These are phyloP conservation scores for Mus caroli DNA, from an alignment of 2,797 vertebrate genomes.

Conservation along the genomic window DNA sequence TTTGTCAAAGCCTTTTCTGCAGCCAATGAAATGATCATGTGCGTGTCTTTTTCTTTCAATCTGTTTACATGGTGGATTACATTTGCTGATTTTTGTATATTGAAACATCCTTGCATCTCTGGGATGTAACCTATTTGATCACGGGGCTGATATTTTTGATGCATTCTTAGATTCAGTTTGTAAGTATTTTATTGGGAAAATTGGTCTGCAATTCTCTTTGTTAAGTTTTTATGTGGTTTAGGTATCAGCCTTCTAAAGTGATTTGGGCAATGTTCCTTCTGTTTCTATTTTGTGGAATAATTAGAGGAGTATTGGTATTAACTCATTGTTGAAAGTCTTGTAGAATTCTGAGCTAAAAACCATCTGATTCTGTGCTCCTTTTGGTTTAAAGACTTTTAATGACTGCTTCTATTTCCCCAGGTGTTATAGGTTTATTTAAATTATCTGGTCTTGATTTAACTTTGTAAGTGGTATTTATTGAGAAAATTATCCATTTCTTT, in stretches of 20 bases:
- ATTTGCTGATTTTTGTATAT: background rate
- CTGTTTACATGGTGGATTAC: background rate
- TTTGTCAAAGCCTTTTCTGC: background rate
- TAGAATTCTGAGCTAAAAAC: background rate
- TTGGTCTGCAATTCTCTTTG: background rate
- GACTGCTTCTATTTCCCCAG: background rate
- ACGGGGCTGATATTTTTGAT: background rate
- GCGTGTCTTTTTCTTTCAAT: background rate
- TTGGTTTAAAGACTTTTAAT: background rate
- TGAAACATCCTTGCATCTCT: background rate
- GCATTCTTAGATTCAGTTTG: background rate
- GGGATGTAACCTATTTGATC: background rate
- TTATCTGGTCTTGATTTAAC: background rate
- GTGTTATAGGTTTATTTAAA: background rate
- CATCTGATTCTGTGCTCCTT: background rate
- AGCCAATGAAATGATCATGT: background rate
- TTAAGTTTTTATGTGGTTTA: background rate
- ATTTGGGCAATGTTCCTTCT: background rate
- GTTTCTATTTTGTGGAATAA: background rate
- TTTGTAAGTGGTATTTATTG: background rate
- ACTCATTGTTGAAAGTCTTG: background rate
- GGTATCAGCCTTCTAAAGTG: background rate
- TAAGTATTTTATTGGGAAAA: background rate
- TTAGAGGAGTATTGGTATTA: background rate
- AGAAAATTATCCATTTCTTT: background rate